Percentiles rank a stretch among this genome's conserved stretches.
Conservation (phyloP, 1,140 invertebrate species). For the Mercenaria mercenaria region DNA sequence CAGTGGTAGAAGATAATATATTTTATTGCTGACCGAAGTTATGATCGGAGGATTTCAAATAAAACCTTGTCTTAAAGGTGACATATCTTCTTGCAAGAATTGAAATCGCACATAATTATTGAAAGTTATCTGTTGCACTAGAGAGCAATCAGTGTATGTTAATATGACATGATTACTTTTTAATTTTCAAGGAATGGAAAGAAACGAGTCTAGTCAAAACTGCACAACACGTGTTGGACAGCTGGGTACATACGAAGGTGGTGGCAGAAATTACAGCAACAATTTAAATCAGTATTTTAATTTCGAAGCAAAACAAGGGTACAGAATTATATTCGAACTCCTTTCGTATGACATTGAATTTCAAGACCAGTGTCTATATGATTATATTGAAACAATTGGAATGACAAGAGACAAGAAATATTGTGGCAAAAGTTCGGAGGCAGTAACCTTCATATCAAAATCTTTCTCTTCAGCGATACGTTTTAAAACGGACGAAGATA, state of each 20-base stretch:
- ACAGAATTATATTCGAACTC: slow-evolving; percentile 6
- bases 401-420: neutral
- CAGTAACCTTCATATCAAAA: neutral
- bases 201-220: neutral
- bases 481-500: slow-evolving; percentile 22
- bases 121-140: too few relatives aligned
- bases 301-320: neutral
- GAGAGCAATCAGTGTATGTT: too few relatives aligned
- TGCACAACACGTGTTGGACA: neutral
- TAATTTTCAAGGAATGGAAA: neutral
- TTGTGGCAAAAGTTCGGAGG: neutral
- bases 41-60: too few relatives aligned
- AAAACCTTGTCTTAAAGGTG: too few relatives aligned
- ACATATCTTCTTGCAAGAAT: too few relatives aligned
- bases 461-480: neutral
- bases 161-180: too few relatives aligned
- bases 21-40: too few relatives aligned
- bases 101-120: too few relatives aligned
- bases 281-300: neutral
- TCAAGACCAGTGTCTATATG: slow-evolving; percentile 41
- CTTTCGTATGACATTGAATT: slow-evolving; percentile 22
- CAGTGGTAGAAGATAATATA: too few relatives aligned
- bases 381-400: slow-evolving; percentile 10
- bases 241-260: neutral
- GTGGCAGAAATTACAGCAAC: slow-evolving; percentile 27